Conservation (phyloP, 2,888 invertebrate species). For the Dilophus febrilis region DNA sequence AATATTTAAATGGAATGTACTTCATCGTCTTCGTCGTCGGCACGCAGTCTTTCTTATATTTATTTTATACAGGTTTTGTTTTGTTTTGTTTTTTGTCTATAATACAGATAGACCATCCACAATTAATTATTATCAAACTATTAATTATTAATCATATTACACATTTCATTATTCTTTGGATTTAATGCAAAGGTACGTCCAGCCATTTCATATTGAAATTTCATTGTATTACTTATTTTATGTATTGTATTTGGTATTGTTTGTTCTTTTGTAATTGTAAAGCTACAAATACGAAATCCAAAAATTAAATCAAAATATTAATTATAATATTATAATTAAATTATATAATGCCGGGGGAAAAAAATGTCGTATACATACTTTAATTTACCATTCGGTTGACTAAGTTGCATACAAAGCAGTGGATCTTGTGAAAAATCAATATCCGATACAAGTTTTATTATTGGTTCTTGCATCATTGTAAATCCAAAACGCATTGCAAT, state of each 20-base stretch:
- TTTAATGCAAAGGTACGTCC: conserved; percentile 61
- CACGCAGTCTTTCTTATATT: too few species aligned
- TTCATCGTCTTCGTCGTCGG: too few species aligned
- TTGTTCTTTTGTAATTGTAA: conserved; percentile 49
- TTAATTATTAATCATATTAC: conserved; percentile 33
- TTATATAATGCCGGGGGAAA: too few species aligned
- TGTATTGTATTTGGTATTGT: conserved; percentile 45
- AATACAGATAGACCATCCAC: too few species aligned
- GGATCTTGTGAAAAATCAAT: conserved; percentile 58
- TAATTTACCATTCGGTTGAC: conserved; percentile 44
- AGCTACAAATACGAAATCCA: too few species aligned
- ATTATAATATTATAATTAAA: too few species aligned
- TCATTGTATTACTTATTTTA: conserved; percentile 37
- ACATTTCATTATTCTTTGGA: conserved; percentile 64
- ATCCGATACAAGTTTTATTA: conserved; percentile 51
- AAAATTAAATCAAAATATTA: too few species aligned
- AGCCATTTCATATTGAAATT: conserved; percentile 36
- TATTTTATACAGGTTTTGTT: too few species aligned
- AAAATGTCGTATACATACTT: too few species aligned
- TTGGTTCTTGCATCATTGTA: conserved; percentile 44
- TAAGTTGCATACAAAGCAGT: conserved; percentile 60
- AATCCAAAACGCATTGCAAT: conserved; percentile 49
- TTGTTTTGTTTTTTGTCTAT: too few species aligned
- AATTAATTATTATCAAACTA: too few species aligned
- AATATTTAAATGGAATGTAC: too few species aligned